Base-by-base conservation (phyloP, 2,888 invertebrate species). In the Tupiocoris notatus region DNA sequence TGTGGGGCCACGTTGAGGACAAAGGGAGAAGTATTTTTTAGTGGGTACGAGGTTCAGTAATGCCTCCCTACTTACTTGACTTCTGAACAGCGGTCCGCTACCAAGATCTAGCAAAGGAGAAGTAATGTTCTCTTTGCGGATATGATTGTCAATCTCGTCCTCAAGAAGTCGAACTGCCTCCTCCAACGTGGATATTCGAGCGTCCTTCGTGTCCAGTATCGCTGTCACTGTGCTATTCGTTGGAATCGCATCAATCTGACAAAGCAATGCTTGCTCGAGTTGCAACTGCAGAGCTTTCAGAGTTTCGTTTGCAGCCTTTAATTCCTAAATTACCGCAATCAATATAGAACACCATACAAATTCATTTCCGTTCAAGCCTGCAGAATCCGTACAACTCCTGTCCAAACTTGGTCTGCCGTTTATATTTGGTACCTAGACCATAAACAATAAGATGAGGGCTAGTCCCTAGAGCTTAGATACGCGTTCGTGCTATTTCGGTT, bases 151-250 rank as follows among this genome's bases (percentile, higher is more conserved):
- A 85, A 93, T 86, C 87, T 92, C 92, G 85, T 89, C 87, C 86
- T 94, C 93, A 84, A 93, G 88, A 84, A 92, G 86, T 82, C 88
- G 88, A 82, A 94, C 89, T 86, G 94, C 93, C 82, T 91, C 91
- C 88, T 95, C 94, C 86, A 95, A 88, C 80, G 92, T 92, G 83
- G 91, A 89, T 85, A 95, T 93, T 85, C 93, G 89, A 83, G 92
- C 91, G 86, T 94, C 94, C 90, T 94, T 91, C 82, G 91, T 92
- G 87, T 91, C 92, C 86, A 92, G 88, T 85, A 92, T 90, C 82
- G 91, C 91, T 82, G 90, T 90, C 85, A 92, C 88, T 81, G 91
- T 91, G 84, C 90, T 91, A 85, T 87, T 88, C 71, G 85, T 84
- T 21, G 84, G 83, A 81, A 88, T 88, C 84, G 88, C 86, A 82